Evolutionary conservation across 2,888 invertebrate species (phyloP).

Genomic region (Rotaria socialis): DNA sequence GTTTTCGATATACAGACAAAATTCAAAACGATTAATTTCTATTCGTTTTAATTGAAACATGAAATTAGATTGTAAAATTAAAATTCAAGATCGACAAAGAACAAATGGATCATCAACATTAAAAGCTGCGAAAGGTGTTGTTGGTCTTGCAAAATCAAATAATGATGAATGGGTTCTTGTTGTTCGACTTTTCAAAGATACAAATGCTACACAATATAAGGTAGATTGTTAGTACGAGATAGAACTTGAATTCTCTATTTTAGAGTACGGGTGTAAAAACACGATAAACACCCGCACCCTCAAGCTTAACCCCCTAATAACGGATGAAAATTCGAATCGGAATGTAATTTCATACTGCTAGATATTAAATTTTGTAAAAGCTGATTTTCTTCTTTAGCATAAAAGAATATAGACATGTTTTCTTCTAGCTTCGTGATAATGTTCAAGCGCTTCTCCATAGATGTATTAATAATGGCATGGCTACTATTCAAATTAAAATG

Average conservation of each 20-base stretch:
- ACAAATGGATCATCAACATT: background rate
- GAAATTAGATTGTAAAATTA: constrained; percentile 25
- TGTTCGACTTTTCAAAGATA: constrained; percentile 10
- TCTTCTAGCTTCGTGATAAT: background rate
- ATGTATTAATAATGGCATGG: background rate
- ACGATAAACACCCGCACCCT: too few relatives aligned
- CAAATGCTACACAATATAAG: background rate
- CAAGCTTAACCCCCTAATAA: too few relatives aligned
- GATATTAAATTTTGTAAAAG: too few relatives aligned
- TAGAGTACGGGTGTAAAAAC: too few relatives aligned
- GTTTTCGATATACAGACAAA: background rate
- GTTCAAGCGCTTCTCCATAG: background rate
- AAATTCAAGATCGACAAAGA: constrained; percentile 25
- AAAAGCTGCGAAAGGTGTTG: background rate
- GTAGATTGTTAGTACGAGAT: background rate
- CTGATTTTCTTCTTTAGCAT: too few relatives aligned
- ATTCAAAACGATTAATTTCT: background rate
- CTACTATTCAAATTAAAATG: background rate
- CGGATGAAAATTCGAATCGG: too few relatives aligned
- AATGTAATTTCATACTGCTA: too few relatives aligned
- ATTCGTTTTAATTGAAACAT: background rate
- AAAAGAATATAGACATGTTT: too few relatives aligned
- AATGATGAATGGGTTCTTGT: background rate
- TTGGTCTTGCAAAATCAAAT: constrained; percentile 16
- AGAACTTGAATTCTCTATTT: too few relatives aligned